Base-by-base conservation (phyloP, 2,113 vertebrate genomes). In the Mola mola region DNA sequence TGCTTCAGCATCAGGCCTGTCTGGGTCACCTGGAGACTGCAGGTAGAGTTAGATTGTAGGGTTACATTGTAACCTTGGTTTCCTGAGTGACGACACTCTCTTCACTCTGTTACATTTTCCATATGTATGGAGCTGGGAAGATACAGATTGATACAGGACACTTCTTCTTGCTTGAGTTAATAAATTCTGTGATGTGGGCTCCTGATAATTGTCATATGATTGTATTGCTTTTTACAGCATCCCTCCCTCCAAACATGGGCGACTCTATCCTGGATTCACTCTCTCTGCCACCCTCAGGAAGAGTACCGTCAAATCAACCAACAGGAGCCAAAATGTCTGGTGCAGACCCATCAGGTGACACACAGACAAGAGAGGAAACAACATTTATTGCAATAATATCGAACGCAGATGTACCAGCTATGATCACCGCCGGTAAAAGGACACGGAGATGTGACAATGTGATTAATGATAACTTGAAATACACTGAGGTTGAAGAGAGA, bases 221-320 rank as follows among this genome's bases (percentile, higher is more conserved):
- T 9, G 4, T 25, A 15, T 51, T 52, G 34, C 37, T 29, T 16
- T 71, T 72, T 15, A 22, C 66, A 92, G 91, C 75, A 1, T 85
- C 84, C 40, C 72, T 92, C 12, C 87, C 88, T 11, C 84, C 84
- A 0, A 87, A 87, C 59, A 82, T 77, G 78, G 89, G 90, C 13
- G 90, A 93, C 66, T 82, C 81, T 53, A 88, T 92, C 69, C 79
- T 92, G 49, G 37, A 79, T 6, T 91, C 90, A 1, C 86, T 92
- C 1, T 92, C 91, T 50, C 75, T 91, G 9, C 86, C 83, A 0
- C 90, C 52, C 1, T 92, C 91, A 1, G 91, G 91, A 72, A 84
- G 19, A 81, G 42, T 71, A 0, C 6, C 15, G 5, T 81, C 84
- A 15, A 57, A 79, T 43, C 42, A 51, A 4, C 36, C 7, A 16